phyloP scores from a whole-genome alignment of 2,113 vertebrate species.

The Gracilinanus agilis region DNA sequence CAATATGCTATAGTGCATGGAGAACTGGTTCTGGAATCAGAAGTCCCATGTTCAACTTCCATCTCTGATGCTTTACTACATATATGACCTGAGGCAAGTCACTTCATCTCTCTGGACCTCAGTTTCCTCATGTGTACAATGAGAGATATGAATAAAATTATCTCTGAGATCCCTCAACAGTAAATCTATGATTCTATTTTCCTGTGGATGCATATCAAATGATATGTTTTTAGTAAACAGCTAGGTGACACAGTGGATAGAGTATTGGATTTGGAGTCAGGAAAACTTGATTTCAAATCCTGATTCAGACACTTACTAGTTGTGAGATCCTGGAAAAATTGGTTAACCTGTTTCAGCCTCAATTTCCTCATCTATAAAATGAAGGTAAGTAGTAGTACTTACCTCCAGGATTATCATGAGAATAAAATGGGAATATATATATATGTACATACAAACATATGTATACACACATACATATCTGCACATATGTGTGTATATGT shows the following conservation, averaged over 20 bases:
- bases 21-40: not conserved
- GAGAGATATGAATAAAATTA: too few relatives aligned
- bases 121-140: not conserved
- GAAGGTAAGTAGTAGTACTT: not conserved
- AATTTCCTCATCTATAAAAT: not conserved
- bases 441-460: too few relatives aligned
- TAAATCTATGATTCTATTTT: too few relatives aligned
- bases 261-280: not conserved
- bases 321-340: not conserved
- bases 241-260: not conserved
- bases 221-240: too few relatives aligned
- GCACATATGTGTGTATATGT: too few relatives aligned
- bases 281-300: not conserved
- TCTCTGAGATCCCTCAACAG: too few relatives aligned
- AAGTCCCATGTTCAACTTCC: not conserved
- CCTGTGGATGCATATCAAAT: not conserved
- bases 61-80: not conserved
- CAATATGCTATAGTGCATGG: not conserved
- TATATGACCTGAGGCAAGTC: fast-evolving
- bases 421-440: not conserved
- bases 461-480: too few relatives aligned
- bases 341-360: not conserved
- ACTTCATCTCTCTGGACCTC: not conserved
- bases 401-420: not conserved
- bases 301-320: not conserved